phyloP scores from a whole-genome alignment of 2,888 invertebrate genomes.

The Aradus depressus region DNA sequence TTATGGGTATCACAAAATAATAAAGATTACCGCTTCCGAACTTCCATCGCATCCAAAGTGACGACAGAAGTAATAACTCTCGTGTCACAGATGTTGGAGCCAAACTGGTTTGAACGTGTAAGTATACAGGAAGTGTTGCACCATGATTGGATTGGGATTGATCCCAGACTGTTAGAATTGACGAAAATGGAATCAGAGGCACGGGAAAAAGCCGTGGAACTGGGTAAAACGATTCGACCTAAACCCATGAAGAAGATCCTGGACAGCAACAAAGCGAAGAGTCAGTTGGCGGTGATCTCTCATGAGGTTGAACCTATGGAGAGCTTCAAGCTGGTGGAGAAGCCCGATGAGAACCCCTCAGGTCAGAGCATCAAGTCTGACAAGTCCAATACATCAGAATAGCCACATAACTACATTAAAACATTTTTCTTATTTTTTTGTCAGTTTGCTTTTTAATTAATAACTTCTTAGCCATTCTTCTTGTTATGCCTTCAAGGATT shows the following conservation, averaged over 20 bases:
- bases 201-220: neutral
- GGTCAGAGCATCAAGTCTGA: no score
- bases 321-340: no score
- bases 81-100: constrained; percentile 40
- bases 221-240: neutral
- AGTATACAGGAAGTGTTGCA: constrained; percentile 42
- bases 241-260: constrained; percentile 7
- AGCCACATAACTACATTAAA: no score
- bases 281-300: neutral
- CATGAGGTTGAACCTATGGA: no score
- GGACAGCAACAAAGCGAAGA: neutral
- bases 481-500: no score
- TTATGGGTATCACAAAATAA: neutral
- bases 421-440: no score
- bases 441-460: no score
- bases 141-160: constrained; percentile 49
- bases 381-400: no score
- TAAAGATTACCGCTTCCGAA: constrained; percentile 10
- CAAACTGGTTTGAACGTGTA: constrained; percentile 50
- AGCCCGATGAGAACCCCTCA: no score
- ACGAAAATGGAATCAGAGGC: constrained; percentile 15
- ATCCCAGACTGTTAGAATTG: constrained; percentile 5
- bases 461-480: no score
- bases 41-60: constrained; percentile 32
- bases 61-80: constrained; percentile 37